A percentile compares a stretch with the other conserved stretches of the same genome.
Conservation (phyloP, 1,140 invertebrate genomes). For the Macrotrachela quadricornifera region DNA sequence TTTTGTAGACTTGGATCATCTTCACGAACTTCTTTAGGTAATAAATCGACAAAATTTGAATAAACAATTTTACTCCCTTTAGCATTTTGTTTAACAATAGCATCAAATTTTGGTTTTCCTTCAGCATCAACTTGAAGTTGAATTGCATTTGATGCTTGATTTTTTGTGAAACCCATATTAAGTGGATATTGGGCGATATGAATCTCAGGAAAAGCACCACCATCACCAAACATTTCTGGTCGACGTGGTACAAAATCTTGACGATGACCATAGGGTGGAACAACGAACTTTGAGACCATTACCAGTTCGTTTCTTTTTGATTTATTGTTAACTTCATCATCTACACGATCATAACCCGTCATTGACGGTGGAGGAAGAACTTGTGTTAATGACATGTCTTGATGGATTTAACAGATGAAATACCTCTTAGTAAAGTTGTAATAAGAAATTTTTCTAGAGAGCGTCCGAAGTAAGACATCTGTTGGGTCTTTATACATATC, state of each 20-base stretch:
- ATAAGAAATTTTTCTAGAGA: too few species aligned
- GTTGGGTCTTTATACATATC: too few species aligned
- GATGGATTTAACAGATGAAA: too few species aligned
- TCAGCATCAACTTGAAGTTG: conserved; percentile 71
- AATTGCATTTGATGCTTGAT: conserved; percentile 52
- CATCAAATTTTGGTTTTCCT: conserved; percentile 82
- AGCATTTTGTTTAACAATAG: conserved; percentile 78
- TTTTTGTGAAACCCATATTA: conserved; percentile 44
- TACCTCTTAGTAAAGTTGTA: too few species aligned
- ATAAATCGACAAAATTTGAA: conserved; percentile 71
- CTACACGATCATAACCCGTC: too few species aligned
- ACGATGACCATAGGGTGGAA: conserved; percentile 80
- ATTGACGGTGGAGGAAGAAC: too few species aligned
- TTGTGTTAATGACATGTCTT: too few species aligned
- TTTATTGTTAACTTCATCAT: too few species aligned
- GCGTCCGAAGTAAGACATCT: too few species aligned
- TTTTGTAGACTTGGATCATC: conserved; percentile 64
- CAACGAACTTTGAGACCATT: too few species aligned
- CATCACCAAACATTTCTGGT: conserved; percentile 60
- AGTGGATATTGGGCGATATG: conserved; percentile 87
- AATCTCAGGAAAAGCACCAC: conserved; percentile 94
- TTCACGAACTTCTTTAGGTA: conserved; percentile 71
- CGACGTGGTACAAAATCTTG: conserved; percentile 76
- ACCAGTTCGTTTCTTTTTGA: too few species aligned
- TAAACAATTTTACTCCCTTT: conserved; percentile 47